Percentiles rank a stretch among this genome's conserved stretches.
phyloP scores from a whole-genome alignment of 2,113 vertebrate genomes.

The Chloropsis cyanopogon region DNA sequence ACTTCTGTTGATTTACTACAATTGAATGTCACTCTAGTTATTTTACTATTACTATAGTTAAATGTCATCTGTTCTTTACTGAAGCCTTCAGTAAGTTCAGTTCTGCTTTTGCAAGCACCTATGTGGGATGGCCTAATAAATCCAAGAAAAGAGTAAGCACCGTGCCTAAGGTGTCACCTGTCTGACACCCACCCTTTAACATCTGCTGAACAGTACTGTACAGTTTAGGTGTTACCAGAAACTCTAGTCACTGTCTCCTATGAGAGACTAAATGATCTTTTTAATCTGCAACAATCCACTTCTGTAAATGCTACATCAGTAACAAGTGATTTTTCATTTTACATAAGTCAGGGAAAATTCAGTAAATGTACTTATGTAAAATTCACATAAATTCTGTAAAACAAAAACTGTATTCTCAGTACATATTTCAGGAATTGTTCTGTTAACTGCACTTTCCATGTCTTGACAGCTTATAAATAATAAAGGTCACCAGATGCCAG shows the following conservation, averaged over 20 bases:
- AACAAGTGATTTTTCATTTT: background rate
- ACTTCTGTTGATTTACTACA: background rate
- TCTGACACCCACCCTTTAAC: background rate
- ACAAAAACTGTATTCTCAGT: background rate
- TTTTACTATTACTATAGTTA: background rate
- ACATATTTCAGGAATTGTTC: rapidly evolving
- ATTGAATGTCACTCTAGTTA: background rate
- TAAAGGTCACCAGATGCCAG: background rate
- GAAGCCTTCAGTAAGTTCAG: background rate
- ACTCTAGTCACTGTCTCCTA: too few relatives aligned
- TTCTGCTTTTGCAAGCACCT: background rate
- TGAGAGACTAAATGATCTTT: background rate
- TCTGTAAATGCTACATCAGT: background rate
- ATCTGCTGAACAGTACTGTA: background rate
- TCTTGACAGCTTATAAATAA: background rate
- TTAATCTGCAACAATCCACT: background rate
- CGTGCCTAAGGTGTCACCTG: background rate
- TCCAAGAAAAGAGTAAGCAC: background rate
- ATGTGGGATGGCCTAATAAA: background rate
- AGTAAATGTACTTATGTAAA: background rate
- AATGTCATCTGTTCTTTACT: background rate
- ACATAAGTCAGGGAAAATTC: background rate
- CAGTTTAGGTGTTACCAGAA: background rate
- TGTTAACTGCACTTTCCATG: background rate
- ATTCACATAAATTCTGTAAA: rapidly evolving